Evolutionary conservation across 2,113 vertebrate species (phyloP), one percentile per base, ranked within the genome.

Genomic region (Gobius niger): DNA sequence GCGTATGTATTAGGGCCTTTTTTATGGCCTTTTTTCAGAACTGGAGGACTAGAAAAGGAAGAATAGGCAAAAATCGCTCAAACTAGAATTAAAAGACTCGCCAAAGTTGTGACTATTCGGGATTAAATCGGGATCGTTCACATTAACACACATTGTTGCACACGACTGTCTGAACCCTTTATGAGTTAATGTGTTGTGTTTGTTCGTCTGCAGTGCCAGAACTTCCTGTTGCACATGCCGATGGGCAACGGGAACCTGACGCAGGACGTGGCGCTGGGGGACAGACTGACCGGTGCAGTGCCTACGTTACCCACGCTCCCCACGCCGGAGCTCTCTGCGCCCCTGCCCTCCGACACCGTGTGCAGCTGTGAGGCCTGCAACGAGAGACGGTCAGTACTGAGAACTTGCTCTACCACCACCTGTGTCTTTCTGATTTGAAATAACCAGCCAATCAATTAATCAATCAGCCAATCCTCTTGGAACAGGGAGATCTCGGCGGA

Each of bases 291-390:
- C 64, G 84, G 94, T 49, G 93, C 94, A 14, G 85, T 91, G 4
- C 96, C 94, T 82, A 92, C 93, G 0, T 85, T 95, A 47, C 96
- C 95, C 86, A 93, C 92, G 1, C 91, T 95, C 54, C 92, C 97
- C 46, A 83, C 92, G 2, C 90, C 95, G 0, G 93, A 96, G 68
- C 93, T 96, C 57, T 91, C 85, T 75, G 83, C 83, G 46, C 88
- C 94, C 0, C 81, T 94, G 75, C 82, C 95, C 75, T 75, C 93
- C 24, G 95, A 98, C 63, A 82, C 95, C 0, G 82, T 94, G 0
- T 99, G 97, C 71, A 93, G 94, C 75, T 99, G 97, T 65, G 96
- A 98, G 78, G 95, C 95, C 76, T 98, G 97, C 91, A 96, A 92
- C 8, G 96, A 98, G 78, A 94, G 95, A 82, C 94, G 97, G 97